Base-by-base conservation (phyloP, 1,140 invertebrate genomes). In the Caenorhabditis latens region DNA sequence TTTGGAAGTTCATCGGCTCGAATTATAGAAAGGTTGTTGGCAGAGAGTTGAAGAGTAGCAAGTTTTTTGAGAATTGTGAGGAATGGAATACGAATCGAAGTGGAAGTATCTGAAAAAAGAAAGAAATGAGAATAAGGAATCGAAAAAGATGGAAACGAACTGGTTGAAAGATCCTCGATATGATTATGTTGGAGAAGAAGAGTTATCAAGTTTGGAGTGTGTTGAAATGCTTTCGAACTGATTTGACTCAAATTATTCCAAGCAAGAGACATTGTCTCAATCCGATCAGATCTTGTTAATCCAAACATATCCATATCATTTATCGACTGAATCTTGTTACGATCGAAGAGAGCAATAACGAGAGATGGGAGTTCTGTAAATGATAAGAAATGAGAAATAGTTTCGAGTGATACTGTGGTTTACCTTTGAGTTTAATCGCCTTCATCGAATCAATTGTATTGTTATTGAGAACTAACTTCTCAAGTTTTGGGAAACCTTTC, bases 391-490 rank as follows among this genome's bases (percentile, higher is more conserved):
- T 84, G 21, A 32, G 32, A 2, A 32, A 32, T 0, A 32, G 32
- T 32, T 32, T 32, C 32, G 32, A 32, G 32, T 32, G 32, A 32
- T 32, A 32, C 32, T 32, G 2, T 32, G 0, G 32, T 32, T 75
- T 19, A 85, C 84, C 85, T 46, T 88, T 88, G 16, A 91, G 83
- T 57, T 83, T 57, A 8, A 91, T 89, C 40, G 90, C 42, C 58
- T 90, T 87, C 57, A 92, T 50, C 19, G 87, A 85, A n/a, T 86
- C 21, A 50, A 92, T 87, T 16, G 82, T 87, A 67, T 92, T 92
- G 86, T 92, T 92, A 86, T 91, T 92, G 53, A 92, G 84, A 32
- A 90, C 86, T 6, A 92, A 85, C 40, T 87, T 86, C 83, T 92
- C 86, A n/a, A 92, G 88, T 40, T 89, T 84, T 16, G 84, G 55